phyloP scores from a whole-genome alignment of 1,140 invertebrate genomes.

The Tenebrio molitor region DNA sequence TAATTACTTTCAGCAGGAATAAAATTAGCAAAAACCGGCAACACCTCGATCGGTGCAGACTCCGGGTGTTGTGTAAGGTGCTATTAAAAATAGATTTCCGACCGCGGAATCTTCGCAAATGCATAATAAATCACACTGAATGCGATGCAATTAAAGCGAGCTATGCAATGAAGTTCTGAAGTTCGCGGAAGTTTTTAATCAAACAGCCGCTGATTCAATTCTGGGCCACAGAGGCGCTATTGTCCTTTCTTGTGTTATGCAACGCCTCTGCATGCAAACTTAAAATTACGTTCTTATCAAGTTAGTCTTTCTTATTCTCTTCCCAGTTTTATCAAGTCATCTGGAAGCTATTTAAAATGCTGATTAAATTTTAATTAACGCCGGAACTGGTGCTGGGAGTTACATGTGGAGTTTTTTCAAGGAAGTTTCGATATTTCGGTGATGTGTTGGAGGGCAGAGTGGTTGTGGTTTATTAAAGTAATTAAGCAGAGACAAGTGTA shows the following conservation, averaged over 20 bases:
- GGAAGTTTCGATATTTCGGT: conserved; percentile 9
- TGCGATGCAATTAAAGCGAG: conserved; percentile 54
- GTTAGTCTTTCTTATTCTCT: conserved; percentile 56
- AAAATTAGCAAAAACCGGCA: not conserved
- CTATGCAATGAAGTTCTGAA: conserved; percentile 55
- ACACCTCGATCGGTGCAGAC: not conserved
- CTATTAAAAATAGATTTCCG: conserved; percentile 28
- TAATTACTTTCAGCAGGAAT: conserved; percentile 17
- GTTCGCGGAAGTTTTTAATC: conserved; percentile 60
- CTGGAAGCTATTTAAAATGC: conserved; percentile 42
- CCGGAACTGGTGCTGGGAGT: not conserved
- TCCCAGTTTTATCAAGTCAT: conserved; percentile 38
- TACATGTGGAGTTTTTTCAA: not conserved
- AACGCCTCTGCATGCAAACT: conserved; percentile 57
- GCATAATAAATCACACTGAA: conserved; percentile 53
- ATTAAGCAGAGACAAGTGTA: conserved; percentile 30
- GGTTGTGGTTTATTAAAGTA: conserved; percentile 34
- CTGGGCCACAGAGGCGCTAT: conserved; percentile 54
- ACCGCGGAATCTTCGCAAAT: conserved; percentile 35
- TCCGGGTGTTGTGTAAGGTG: not conserved
- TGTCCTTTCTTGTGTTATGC: conserved; percentile 58
- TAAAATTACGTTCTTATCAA: conserved; percentile 61
- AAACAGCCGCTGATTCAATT: conserved; percentile 62
- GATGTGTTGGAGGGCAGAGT: conserved; percentile 2
- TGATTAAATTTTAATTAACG: conserved; percentile 47